A percentile compares a stretch with the other conserved stretches of the same genome.
Conservation (phyloP, 2,797 vertebrate genomes). For the Ibycter americanus region DNA sequence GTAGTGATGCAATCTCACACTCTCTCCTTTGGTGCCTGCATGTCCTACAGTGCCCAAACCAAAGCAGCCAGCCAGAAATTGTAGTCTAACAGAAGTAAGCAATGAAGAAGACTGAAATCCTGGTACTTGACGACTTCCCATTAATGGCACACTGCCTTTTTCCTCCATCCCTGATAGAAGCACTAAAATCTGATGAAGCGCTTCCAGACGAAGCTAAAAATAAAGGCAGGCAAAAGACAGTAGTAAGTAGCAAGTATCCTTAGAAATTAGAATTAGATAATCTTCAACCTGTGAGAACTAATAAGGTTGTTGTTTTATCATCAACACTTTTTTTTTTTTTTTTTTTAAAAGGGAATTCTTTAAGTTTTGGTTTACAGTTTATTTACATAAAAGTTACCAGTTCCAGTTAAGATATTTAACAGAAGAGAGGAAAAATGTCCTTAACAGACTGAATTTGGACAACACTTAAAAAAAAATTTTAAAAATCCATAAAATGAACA, state of each 20-base stretch:
- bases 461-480: background rate
- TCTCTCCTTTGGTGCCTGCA: conserved; percentile 88
- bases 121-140: conserved; percentile 73
- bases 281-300: background rate
- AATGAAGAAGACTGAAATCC: conserved; percentile 91
- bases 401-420: background rate
- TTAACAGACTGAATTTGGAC: background rate
- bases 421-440: background rate
- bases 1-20: conserved; percentile 95
- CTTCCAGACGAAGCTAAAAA: conserved; percentile 91
- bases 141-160: conserved; percentile 83
- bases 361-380: background rate
- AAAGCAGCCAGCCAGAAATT: conserved; percentile 97
- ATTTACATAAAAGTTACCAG: background rate
- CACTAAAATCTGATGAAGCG: conserved; percentile 96
- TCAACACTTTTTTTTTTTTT: fast-evolving
- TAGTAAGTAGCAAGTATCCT: background rate
- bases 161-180: conserved; percentile 97
- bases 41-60: conserved; percentile 91
- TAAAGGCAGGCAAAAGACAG: background rate
- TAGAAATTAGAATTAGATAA: background rate
- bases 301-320: background rate
- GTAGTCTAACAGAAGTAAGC: conserved; percentile 94
- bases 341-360: background rate
- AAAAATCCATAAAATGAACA: background rate